These are phyloP conservation scores for Luscinia megarhynchos DNA, from an alignment of 2,797 vertebrate genomes.

Conservation along the genomic window DNA sequence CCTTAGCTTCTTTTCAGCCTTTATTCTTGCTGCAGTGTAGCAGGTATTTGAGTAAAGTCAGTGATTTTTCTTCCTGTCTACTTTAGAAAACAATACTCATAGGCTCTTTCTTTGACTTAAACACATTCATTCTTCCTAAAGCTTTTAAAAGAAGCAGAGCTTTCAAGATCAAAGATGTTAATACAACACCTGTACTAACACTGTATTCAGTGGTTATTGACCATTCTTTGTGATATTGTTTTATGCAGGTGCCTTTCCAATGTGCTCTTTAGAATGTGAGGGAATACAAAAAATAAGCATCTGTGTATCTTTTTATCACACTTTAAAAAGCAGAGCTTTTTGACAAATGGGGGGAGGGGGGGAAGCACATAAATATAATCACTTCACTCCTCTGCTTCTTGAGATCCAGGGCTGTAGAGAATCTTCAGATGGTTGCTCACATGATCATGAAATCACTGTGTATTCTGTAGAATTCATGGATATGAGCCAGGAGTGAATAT, in stretches of 20 bases:
- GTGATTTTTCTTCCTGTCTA: constrained; percentile 78
- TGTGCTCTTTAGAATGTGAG: constrained; percentile 68
- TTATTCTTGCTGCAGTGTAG: constrained; percentile 55
- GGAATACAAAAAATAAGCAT: constrained; percentile 70
- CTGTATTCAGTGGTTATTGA: constrained; percentile 74
- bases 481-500: constrained; percentile 33
- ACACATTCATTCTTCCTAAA: constrained; percentile 75
- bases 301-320: constrained; percentile 55
- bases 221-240: constrained; percentile 77
- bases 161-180: constrained; percentile 80
- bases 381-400: constrained; percentile 26
- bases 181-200: constrained; percentile 81
- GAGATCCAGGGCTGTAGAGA: background rate
- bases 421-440: constrained; percentile 49
- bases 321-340: constrained; percentile 55
- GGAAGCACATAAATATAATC: constrained; percentile 16
- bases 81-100: constrained; percentile 68
- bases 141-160: constrained; percentile 77
- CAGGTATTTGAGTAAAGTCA: constrained; percentile 68
- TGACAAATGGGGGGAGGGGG: background rate
- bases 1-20: constrained; percentile 62
- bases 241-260: constrained; percentile 76
- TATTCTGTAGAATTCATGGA: constrained; percentile 27
- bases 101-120: constrained; percentile 74
- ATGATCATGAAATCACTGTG: constrained; percentile 50